Evolutionary conservation across 2,797 vertebrate species (phyloP), one percentile per base, ranked within the genome.

Genomic region (Macroramphosus scolopax): DNA sequence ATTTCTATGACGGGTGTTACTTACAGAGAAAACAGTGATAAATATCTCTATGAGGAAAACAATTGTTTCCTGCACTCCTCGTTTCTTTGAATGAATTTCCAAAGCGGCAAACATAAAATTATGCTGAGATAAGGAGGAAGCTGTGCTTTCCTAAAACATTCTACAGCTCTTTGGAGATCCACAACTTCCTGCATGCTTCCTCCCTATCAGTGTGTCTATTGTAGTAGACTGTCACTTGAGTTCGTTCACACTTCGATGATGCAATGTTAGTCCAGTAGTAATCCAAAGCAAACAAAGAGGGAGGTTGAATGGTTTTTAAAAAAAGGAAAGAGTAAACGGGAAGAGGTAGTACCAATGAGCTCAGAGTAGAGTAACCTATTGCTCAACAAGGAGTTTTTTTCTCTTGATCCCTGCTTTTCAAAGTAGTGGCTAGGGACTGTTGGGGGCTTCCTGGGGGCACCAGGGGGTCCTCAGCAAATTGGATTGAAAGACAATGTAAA

Each of bases 131-230:
- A 30, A 88, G 64, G 51, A 72, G 86, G 87, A 90, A 90, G 81
- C 35, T 81, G 89, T 90, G 81, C 79, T 90, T 90, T 90, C 82
- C 87, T 81, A 37, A 88, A 90, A 89, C 53, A 82, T 72, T 87
- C 73, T 81, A 51, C 47, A 22, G 44, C 45, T 47, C 24, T 59
- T 12, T 3, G 35, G 43, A 64, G 44, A 68, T 22, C 36, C 47
- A 50, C 41, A 72, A 50, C 69, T 81, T 86, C 72, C 77, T 72
- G 60, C 61, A 22, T 17, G 54, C 63, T 75, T 81, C 72, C 73
- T 66, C 14, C 5, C 9, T 6, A 14, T 47, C 40, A 22, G 44
- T 29, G 15, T 9, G 17, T 45, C 28, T 35, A n/a, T 31, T 33
- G 52, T 20, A 11, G 3, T 5, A 36, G n/a, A 38, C n/a, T n/a